These are phyloP conservation scores for Calycopis cecrops DNA, from an alignment of 1,140 invertebrate species.

Conservation along the genomic window DNA sequence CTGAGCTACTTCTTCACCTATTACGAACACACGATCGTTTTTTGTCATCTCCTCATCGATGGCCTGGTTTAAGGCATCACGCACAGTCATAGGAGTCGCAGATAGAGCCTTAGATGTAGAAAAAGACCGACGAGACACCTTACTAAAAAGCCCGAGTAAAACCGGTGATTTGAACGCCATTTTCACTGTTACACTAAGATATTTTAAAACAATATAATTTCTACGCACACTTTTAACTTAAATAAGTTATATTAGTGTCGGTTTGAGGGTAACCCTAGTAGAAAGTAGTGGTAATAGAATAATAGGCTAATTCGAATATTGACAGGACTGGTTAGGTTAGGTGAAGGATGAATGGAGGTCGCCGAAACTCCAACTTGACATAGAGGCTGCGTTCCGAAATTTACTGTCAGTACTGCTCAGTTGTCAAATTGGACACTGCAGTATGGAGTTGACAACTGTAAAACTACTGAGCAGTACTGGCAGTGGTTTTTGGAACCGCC, in stretches of 20 bases:
- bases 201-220: constrained; percentile 29
- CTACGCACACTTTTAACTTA: constrained; percentile 28
- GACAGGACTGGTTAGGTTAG: constrained; percentile 17
- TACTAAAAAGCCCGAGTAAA: constrained; percentile 42
- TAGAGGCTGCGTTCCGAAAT: too few species aligned
- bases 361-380: too few species aligned
- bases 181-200: constrained; percentile 39
- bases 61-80: constrained; percentile 97
- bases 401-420: too few species aligned
- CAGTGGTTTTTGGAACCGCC: too few species aligned
- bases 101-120: constrained; percentile 59
- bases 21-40: constrained; percentile 94
- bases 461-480: too few species aligned
- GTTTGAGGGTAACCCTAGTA: constrained; percentile 30
- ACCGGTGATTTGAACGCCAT: constrained; percentile 69
- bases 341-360: constrained; percentile 72
- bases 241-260: constrained; percentile 26
- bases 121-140: constrained; percentile 50
- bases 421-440: too few species aligned
- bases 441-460: too few species aligned
- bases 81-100: constrained; percentile 89
- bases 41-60: constrained; percentile 97
- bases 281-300: constrained; percentile 48
- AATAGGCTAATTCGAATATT: background rate
- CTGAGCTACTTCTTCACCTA: constrained; percentile 99